Base-by-base conservation (phyloP, 2,113 vertebrate species). In the Morone saxatilis region DNA sequence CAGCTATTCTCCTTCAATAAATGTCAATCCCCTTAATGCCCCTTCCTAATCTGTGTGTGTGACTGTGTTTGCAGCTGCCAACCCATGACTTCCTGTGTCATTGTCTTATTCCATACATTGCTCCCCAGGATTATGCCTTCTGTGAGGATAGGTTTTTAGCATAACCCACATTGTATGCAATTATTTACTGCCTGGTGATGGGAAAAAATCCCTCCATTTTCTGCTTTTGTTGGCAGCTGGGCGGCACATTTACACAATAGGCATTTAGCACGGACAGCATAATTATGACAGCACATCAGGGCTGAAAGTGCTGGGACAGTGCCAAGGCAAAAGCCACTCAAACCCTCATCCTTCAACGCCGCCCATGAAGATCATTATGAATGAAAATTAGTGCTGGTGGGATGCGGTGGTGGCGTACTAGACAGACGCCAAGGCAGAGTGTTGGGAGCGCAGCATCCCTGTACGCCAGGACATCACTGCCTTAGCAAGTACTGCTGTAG, bases 351-450 rank as follows among this genome's bases (percentile, higher is more conserved):
- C 93, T 92, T 94, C 84, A 94, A 62, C 70, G 80, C 67, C 71
- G 51, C 80, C 89, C 90, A 90, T 91, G 93, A 91, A 94, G 91
- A 94, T 93, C 88, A 90, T 89, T 90, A 88, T 90, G 90, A 90
- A 88, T 78, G 85, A 83, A 88, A 89, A 94, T 94, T 88, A 85
- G 91, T 73, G 83, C 89, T 40, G 76, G 70, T 89, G 90, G 89
- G 88, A 92, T 45, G 48, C 20, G 22, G 59, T 20, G 45, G 56
- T 12, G 17, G 80, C 36, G 40, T 13, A 22, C 20, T 31, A 62
- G 62, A 65, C 76, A 86, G 91, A 87, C 79, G 71, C 31, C 31
- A 31, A 31, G 31, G 31, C 31, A 31, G 31, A 81, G 69, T 41
- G 69, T 59, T 48, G 70, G 62, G 41, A 65, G 66, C 17, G 0